Evolutionary conservation across 2,888 invertebrate species (phyloP).

Genomic region (Sisyra nigra): DNA sequence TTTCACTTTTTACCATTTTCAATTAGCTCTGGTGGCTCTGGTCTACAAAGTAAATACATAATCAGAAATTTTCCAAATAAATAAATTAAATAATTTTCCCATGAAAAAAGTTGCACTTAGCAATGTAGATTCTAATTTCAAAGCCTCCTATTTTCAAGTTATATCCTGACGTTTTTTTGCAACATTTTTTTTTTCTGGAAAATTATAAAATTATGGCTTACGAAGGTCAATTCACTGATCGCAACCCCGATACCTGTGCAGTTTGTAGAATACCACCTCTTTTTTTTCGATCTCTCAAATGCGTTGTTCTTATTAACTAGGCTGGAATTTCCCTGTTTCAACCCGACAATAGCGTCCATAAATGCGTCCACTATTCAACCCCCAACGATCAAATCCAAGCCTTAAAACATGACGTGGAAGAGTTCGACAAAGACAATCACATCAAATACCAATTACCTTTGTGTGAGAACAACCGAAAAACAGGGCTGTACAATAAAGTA

Average conservation of each 20-base stretch:
- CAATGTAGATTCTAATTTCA: slow-evolving; percentile 14
- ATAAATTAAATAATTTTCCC: too few species aligned
- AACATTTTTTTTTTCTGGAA: neutral
- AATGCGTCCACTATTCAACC: slow-evolving; percentile 18
- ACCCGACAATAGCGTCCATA: slow-evolving; percentile 15
- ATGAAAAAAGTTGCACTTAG: slow-evolving; percentile 16
- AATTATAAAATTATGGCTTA: slow-evolving; percentile 9
- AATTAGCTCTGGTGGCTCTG: too few species aligned
- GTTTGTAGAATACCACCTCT: slow-evolving; percentile 11
- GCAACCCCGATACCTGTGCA: slow-evolving; percentile 13
- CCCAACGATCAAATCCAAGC: slow-evolving; percentile 20
- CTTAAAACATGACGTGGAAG: slow-evolving; percentile 18
- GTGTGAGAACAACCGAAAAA: neutral
- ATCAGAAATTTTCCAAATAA: too few species aligned
- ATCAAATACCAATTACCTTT: too few species aligned
- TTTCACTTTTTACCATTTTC: too few species aligned
- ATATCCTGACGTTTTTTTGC: neutral
- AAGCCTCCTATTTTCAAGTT: slow-evolving; percentile 1
- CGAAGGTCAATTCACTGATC: slow-evolving; percentile 20
- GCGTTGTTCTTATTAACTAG: slow-evolving; percentile 13
- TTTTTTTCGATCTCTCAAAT: neutral
- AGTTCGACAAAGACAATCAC: too few species aligned
- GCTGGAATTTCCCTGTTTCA: slow-evolving; percentile 20
- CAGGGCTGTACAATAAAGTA: slow-evolving; percentile 3
- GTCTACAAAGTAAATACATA: too few species aligned